These are phyloP conservation scores for Aphelinus certus DNA, from an alignment of 1,140 invertebrate species.

Conservation along the genomic window DNA sequence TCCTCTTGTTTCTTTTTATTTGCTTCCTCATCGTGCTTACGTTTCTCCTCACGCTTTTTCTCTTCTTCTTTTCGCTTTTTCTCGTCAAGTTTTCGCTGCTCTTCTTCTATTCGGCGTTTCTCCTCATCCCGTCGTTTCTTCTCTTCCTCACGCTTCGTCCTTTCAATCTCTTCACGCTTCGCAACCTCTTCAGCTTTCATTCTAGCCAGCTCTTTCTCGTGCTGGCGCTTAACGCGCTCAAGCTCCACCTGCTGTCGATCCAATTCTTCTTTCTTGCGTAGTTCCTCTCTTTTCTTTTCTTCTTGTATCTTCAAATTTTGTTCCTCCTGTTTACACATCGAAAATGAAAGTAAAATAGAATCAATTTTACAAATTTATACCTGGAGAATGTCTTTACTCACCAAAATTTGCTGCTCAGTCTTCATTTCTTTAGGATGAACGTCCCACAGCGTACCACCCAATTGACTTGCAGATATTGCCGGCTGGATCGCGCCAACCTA, in stretches of 20 bases:
- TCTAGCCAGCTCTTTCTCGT: conserved; percentile 51
- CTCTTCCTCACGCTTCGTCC: conserved; percentile 59
- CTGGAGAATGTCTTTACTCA: conserved; percentile 36
- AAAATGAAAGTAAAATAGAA: no score
- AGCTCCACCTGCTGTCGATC: conserved; percentile 56
- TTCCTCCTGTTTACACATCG: conserved; percentile 58
- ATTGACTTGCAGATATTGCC: conserved; percentile 58
- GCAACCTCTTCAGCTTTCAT: conserved; percentile 57
- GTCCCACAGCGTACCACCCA: conserved; percentile 61
- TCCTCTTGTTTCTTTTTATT: conserved; percentile 63
- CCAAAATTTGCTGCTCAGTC: conserved; percentile 67
- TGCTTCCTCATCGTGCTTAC: conserved; percentile 58
- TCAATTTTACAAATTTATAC: no score
- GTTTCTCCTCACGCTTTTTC: conserved; percentile 53
- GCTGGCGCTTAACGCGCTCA: conserved; percentile 59
- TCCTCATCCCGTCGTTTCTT: conserved; percentile 62
- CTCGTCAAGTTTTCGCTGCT: conserved; percentile 61
- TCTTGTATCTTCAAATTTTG: conserved; percentile 63
- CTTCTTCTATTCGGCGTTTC: conserved; percentile 65
- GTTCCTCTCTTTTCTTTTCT: conserved; percentile 56
- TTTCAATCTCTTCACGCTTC: conserved; percentile 56
- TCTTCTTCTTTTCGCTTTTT: conserved; percentile 63
- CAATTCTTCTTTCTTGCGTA: conserved; percentile 54
- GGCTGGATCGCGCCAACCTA: conserved; percentile 57
- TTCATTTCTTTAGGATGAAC: conserved; percentile 65